Evolutionary conservation across 2,888 invertebrate genomes (phyloP).

Genomic region (Spodoptera picta): DNA sequence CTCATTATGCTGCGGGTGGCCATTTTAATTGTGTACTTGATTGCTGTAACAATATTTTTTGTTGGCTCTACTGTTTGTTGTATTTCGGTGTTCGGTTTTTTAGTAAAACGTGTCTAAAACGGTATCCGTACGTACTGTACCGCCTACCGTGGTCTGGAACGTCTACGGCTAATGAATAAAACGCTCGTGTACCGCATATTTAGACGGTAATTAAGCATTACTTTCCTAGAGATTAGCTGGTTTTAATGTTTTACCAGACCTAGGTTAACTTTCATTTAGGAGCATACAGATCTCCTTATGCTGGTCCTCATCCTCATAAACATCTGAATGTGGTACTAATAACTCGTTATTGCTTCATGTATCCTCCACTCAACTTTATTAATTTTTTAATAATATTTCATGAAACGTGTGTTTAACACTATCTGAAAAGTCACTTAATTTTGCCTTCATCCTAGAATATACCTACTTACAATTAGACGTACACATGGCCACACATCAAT

Average conservation of each 20-base stretch:
- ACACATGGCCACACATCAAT: no score
- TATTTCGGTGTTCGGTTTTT: constrained; percentile 30
- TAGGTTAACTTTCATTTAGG: no score
- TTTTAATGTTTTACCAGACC: background rate
- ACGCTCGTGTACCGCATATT: constrained; percentile 5
- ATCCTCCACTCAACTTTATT: no score
- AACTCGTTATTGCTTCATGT: no score
- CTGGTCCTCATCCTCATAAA: no score
- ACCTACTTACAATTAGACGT: no score
- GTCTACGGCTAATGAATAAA: constrained; percentile 25
- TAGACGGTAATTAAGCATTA: constrained; percentile 15
- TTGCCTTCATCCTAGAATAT: no score
- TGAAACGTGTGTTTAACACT: no score
- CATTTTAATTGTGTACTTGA: constrained; percentile 48
- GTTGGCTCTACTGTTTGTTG: constrained; percentile 37
- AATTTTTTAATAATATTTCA: no score
- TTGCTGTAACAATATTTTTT: constrained; percentile 32
- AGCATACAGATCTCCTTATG: no score
- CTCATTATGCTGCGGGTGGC: constrained; percentile 58
- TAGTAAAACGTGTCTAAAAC: constrained; percentile 39
- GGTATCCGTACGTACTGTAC: constrained; percentile 39
- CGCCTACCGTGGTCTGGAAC: constrained; percentile 30
- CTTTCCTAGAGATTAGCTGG: constrained; percentile 1
- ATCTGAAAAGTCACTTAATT: no score
- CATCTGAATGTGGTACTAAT: no score